Conservation (phyloP, 1,140 invertebrate genomes). For the Aphidius gifuensis region DNA sequence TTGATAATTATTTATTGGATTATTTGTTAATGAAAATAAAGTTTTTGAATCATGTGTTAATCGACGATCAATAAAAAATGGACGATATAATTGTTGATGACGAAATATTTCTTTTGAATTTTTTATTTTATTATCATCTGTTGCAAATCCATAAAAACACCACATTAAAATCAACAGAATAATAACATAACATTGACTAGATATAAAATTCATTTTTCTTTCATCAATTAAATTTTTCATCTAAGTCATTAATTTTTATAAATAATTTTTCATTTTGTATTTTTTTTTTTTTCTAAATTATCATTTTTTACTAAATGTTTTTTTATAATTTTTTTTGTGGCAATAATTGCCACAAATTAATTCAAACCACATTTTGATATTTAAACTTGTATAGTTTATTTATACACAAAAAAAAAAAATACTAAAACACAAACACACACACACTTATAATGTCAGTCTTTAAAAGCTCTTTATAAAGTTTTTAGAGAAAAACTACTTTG, state of each 20-base stretch:
- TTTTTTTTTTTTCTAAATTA: too few relatives aligned
- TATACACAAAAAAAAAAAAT: too few relatives aligned
- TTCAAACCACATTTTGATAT: too few relatives aligned
- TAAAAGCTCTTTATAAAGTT: too few relatives aligned
- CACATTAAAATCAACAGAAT: conserved; percentile 20
- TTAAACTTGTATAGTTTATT: too few relatives aligned
- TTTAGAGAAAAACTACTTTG: too few relatives aligned
- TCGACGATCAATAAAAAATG: conserved; percentile 43
- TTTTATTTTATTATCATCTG: conserved; percentile 30
- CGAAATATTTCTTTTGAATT: conserved; percentile 39
- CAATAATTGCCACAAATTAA: too few relatives aligned
- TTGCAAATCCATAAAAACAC: conserved; percentile 11
- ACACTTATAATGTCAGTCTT: too few relatives aligned
- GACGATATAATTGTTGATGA: conserved; percentile 43
- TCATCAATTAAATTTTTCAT: neutral
- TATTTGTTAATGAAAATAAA: neutral
- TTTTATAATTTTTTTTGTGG: too few relatives aligned
- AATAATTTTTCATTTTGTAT: too few relatives aligned
- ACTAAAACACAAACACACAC: too few relatives aligned
- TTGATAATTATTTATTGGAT: neutral
- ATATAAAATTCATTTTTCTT: neutral
- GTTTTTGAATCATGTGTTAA: conserved; percentile 14
- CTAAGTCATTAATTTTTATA: neutral
- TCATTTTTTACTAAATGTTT: too few relatives aligned
- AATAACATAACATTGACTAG: conserved; percentile 1